These are phyloP conservation scores for Charaxes varanes DNA, from an alignment of 1,140 invertebrate genomes.

Conservation along the genomic window DNA sequence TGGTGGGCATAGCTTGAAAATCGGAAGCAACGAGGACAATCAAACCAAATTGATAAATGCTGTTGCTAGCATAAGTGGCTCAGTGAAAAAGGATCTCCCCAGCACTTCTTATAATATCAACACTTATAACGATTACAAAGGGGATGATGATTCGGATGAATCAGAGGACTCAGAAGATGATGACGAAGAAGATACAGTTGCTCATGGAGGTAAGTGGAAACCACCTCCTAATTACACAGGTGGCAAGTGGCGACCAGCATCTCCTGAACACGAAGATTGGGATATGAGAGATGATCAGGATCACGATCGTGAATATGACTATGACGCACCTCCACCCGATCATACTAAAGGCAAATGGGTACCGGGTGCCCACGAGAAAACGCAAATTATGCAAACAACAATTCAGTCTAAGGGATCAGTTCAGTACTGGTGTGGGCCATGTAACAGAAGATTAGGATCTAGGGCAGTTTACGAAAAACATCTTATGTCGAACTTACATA, in stretches of 20 bases:
- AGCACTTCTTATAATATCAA: slow-evolving; percentile 55
- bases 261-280: slow-evolving; percentile 61
- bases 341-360: slow-evolving; percentile 87
- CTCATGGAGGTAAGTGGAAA: slow-evolving; percentile 80
- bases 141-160: slow-evolving; percentile 73
- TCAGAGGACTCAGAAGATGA: slow-evolving; percentile 75
- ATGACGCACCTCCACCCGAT: slow-evolving; percentile 76
- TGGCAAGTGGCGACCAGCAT: slow-evolving; percentile 80
- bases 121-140: slow-evolving; percentile 70
- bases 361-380: slow-evolving; percentile 77
- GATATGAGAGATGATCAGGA: slow-evolving; percentile 40
- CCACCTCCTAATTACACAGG: slow-evolving; percentile 81
- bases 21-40: slow-evolving; percentile 71
- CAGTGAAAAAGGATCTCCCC: slow-evolving; percentile 68
- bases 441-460: slow-evolving; percentile 83
- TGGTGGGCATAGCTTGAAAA: slow-evolving; percentile 74
- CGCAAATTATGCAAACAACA: slow-evolving; percentile 69
- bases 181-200: slow-evolving; percentile 74
- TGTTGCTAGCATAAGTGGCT: slow-evolving; percentile 75
- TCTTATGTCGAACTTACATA: slow-evolving; percentile 82
- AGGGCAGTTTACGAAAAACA: slow-evolving; percentile 84
- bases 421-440: slow-evolving; percentile 86
- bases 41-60: slow-evolving; percentile 78
- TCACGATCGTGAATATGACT: slow-evolving; percentile 59
- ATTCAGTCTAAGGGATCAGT: slow-evolving; percentile 71